phyloP scores from a whole-genome alignment of 2,113 vertebrate species.

The Phocoena sinus region DNA sequence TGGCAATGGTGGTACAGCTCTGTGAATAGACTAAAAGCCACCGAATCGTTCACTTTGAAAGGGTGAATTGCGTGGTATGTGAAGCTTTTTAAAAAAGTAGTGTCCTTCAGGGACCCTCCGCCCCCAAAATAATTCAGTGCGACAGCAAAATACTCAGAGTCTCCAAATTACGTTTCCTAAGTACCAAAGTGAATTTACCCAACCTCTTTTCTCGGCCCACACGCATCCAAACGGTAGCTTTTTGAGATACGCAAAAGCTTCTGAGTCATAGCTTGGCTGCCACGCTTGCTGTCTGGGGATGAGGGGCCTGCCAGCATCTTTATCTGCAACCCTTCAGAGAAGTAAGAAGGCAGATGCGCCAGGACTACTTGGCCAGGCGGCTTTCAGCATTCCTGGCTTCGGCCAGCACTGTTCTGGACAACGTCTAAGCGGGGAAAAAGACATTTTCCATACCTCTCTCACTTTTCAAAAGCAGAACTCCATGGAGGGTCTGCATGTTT shows the following conservation, averaged over 20 bases:
- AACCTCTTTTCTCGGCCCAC: not conserved
- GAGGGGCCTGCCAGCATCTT: not conserved
- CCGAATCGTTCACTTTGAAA: not conserved
- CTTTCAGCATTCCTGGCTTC: not conserved
- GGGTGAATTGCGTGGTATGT: not conserved
- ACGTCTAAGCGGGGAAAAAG: not conserved
- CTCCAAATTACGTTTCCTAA: not conserved
- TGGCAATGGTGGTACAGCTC: not conserved
- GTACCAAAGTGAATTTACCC: not conserved
- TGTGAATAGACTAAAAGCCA: not conserved
- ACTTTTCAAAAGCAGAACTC: conserved; percentile 5
- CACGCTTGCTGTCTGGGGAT: not conserved
- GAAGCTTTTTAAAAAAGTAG: not conserved
- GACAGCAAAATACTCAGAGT: not conserved
- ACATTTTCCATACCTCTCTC: not conserved
- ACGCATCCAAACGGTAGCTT: not conserved
- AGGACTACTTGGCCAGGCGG: not conserved
- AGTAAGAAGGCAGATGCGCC: not conserved
- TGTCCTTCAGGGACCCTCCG: not conserved
- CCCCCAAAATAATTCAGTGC: not conserved
- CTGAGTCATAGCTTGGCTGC: not conserved
- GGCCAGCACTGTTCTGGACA: not conserved
- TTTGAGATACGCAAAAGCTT: not conserved
- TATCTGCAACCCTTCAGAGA: conserved; percentile 17
- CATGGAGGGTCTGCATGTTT: not conserved